A percentile compares a stretch with the other conserved stretches of the same genome.
These are phyloP conservation scores for Neelides sp. DNA, from an alignment of 1,140 invertebrate species.

Conservation along the genomic window DNA sequence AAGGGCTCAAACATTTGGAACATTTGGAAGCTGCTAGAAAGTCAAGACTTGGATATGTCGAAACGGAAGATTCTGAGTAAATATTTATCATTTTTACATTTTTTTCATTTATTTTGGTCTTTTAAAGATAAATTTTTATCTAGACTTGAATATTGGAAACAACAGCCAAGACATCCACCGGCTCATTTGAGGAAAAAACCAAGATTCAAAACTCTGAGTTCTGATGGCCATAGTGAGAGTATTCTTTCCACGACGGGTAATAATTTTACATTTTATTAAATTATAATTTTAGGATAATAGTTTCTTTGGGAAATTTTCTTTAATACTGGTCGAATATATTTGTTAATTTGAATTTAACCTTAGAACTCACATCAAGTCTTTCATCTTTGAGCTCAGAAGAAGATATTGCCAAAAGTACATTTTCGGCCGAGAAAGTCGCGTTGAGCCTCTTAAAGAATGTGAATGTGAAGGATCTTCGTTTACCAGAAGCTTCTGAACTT, in stretches of 20 bases:
- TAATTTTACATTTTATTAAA: background rate
- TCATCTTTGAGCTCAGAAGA: slow-evolving; percentile 49
- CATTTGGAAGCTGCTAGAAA: slow-evolving; percentile 6
- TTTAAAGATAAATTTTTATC: slow-evolving; percentile 1
- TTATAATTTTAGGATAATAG: too few relatives aligned
- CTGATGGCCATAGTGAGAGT: slow-evolving; percentile 26
- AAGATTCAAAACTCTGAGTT: slow-evolving; percentile 8
- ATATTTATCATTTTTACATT: slow-evolving; percentile 9
- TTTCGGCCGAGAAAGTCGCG: slow-evolving; percentile 65
- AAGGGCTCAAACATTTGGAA: background rate
- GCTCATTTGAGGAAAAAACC: slow-evolving; percentile 27
- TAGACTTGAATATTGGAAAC: slow-evolving; percentile 30
- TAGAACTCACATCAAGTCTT: slow-evolving; percentile 18
- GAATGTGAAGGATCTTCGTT: slow-evolving; percentile 49
- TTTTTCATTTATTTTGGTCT: background rate
- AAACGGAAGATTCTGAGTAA: slow-evolving; percentile 31
- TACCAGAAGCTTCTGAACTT: slow-evolving; percentile 65
- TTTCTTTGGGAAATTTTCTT: slow-evolving; percentile 5
- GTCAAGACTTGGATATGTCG: slow-evolving; percentile 32
- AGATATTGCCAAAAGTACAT: slow-evolving; percentile 39
- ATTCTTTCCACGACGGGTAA: slow-evolving; percentile 26
- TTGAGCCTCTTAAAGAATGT: slow-evolving; percentile 62
- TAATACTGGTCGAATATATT: background rate
- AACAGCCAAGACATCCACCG: slow-evolving; percentile 18
- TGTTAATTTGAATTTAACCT: background rate